Evolutionary conservation across 1,140 invertebrate species (phyloP).

Genomic region (Pseudomyrmex flavicornis): DNA sequence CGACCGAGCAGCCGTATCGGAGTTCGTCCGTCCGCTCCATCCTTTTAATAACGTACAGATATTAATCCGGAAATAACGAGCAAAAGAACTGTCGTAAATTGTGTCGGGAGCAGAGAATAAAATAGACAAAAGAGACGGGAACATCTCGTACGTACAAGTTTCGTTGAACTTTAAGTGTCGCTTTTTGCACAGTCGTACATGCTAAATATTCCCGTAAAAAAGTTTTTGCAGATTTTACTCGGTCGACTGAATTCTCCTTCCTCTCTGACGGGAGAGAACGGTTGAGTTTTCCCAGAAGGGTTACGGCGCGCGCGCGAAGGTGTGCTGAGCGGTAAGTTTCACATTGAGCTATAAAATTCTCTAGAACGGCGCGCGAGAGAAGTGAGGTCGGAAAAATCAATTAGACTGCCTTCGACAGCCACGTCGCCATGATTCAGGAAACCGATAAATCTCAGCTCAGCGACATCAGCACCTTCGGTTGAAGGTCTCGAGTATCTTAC

Average conservation of each 20-base stretch:
- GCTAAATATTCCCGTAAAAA: no score
- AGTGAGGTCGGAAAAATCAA: slow-evolving; percentile 72
- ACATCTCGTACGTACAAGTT: no score
- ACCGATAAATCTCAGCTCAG: slow-evolving; percentile 73
- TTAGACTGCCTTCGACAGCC: slow-evolving; percentile 76
- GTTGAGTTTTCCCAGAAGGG: slow-evolving; percentile 56
- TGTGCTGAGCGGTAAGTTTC: slow-evolving; percentile 63
- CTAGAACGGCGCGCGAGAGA: slow-evolving; percentile 48
- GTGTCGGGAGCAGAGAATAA: no score
- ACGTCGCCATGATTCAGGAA: slow-evolving; percentile 76
- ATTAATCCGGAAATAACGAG: slow-evolving; percentile 10
- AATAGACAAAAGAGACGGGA: no score
- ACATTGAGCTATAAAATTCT: slow-evolving; percentile 72
- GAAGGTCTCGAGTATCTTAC: slow-evolving; percentile 67
- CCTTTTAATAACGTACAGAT: not conserved
- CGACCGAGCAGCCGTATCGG: no score
- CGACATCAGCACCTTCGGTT: slow-evolving; percentile 69
- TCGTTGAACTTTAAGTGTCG: no score
- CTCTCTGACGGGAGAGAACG: slow-evolving; percentile 2
- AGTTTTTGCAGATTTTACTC: slow-evolving; percentile 40
- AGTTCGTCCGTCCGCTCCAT: no score
- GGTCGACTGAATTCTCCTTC: slow-evolving; percentile 60
- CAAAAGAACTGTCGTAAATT: no score
- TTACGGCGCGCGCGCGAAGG: slow-evolving; percentile 42
- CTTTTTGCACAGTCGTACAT: no score